Conservation (phyloP, 37 sponge, comb jelly and placozoan species). For the Halisarca cf. caerulea region DNA sequence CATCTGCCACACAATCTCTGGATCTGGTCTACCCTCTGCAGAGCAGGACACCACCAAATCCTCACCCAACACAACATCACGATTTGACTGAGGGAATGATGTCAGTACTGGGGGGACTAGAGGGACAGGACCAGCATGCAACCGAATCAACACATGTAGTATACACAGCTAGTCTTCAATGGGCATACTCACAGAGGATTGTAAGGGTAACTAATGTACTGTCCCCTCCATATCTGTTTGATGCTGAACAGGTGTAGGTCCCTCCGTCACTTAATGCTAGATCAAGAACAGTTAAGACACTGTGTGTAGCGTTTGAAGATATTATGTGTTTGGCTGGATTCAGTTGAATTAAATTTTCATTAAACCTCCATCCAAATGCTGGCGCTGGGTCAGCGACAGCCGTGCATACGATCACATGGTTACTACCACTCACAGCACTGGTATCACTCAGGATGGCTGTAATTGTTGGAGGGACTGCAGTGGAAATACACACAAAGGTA, state of each 20-base stretch:
- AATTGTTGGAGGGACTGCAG: not conserved
- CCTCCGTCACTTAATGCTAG: not conserved
- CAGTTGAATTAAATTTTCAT: not conserved
- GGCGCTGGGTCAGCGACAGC: constrained; percentile 12
- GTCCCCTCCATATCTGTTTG: constrained; percentile 23
- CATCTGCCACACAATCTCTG: not conserved
- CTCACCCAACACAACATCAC: constrained; percentile 10
- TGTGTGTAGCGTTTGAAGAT: not conserved
- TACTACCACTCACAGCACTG: not conserved
- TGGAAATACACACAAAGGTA: no score
- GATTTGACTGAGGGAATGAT: not conserved
- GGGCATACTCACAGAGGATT: not conserved
- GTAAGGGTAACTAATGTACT: constrained; percentile 17
- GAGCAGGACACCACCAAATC: not conserved
- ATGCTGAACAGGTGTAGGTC: not conserved
- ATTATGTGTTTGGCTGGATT: not conserved
- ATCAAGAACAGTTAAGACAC: not conserved
- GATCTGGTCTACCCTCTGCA: not conserved
- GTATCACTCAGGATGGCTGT: not conserved
- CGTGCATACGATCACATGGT: not conserved
- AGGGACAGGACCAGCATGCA: not conserved
- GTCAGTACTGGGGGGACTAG: not conserved
- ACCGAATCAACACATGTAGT: no score
- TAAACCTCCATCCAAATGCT: not conserved
- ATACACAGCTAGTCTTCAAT: no score